Base-by-base conservation (phyloP, 2,888 invertebrate genomes). In the Drosophila tanythrix region DNA sequence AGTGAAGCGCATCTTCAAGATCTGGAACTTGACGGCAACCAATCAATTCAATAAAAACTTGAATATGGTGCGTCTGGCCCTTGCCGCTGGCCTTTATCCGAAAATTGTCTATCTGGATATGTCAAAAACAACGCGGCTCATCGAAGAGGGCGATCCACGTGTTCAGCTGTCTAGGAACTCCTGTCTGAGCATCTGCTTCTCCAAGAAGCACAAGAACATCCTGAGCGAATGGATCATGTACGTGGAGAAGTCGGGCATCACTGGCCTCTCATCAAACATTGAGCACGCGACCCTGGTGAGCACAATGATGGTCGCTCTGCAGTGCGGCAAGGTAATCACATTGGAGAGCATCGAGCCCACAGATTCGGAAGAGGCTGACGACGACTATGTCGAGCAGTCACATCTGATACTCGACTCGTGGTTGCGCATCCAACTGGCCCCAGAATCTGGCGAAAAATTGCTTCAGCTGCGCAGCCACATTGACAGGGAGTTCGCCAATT, bases 51-150 rank as follows among this genome's bases (percentile, higher is more conserved):
- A 90, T 35, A 50, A 70, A 2, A 83, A 92, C 35, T 98, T 98
- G 98, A 96, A 97, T 15, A 95, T 99, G 63, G 96, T 99, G 0
- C 99, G 99, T 91, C 97, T 97, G 0, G 97, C 97, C 2, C 94
- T 99, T 38, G 95, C 96, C 33, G 97, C 97, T 5, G 99, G 99
- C 0, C 94, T 97, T 70, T 99, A 99, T 93, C 99, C 99, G 0
- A 97, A 97, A 83, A 93, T 99, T 51, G 96, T 97, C 25, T 94
- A 96, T 27, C 95, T 96, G 1, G 96, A 96, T 91, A 93, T 96
- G 8, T 0, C 27, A 0, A n/a, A 21, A 1, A 0, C 33, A n/a
- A 7, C 53, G 35, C 94, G 95, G 2, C 91, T 97, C 15, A 93
- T 96, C 25, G 96, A 96, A 8, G 95, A 95, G 88, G 96, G 94